A percentile compares a stretch with the other conserved stretches of the same genome.
Evolutionary conservation across 1,140 invertebrate genomes (phyloP).

Genomic region (Drosophila lacertosa): DNA sequence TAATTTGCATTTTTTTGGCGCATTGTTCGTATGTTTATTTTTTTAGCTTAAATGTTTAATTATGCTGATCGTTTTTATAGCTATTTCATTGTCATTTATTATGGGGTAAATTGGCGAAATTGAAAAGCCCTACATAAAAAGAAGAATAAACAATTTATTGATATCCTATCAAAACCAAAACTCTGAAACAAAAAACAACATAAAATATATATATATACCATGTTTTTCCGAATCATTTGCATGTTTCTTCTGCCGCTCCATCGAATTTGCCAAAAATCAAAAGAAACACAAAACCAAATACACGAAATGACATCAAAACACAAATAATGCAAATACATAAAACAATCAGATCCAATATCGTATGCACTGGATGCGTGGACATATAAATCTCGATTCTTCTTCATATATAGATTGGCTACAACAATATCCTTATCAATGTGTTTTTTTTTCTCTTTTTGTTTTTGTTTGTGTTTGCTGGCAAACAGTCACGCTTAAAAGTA

Average conservation of each 20-base stretch:
- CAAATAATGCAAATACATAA: constrained; percentile 47
- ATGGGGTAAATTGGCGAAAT: constrained; percentile 31
- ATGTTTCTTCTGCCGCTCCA: constrained; percentile 3
- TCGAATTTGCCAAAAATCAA: constrained; percentile 14
- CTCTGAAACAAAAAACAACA: background rate
- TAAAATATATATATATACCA: background rate
- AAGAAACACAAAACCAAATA: constrained; percentile 67
- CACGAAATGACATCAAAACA: constrained; percentile 73
- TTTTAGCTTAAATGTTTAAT: constrained; percentile 64
- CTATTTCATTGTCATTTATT: constrained; percentile 54
- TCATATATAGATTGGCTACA: constrained; percentile 9
- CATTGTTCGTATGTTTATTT: constrained; percentile 52
- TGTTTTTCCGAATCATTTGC: constrained; percentile 4
- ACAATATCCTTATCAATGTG: constrained; percentile 25
- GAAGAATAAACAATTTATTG: background rate
- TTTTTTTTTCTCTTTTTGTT: too few relatives aligned
- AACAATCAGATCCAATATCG: constrained; percentile 34
- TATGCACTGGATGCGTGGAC: constrained; percentile 16
- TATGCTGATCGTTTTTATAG: constrained; percentile 53
- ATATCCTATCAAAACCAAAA: constrained; percentile 11
- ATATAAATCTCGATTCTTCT: constrained; percentile 24
- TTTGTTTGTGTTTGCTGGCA: too few relatives aligned
- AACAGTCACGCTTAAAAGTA: constrained; percentile 26
- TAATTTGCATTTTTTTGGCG: constrained; percentile 62
- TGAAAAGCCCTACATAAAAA: constrained; percentile 13